These are phyloP conservation scores for Puma concolor DNA, from an alignment of 2,113 vertebrate species.

Conservation along the genomic window DNA sequence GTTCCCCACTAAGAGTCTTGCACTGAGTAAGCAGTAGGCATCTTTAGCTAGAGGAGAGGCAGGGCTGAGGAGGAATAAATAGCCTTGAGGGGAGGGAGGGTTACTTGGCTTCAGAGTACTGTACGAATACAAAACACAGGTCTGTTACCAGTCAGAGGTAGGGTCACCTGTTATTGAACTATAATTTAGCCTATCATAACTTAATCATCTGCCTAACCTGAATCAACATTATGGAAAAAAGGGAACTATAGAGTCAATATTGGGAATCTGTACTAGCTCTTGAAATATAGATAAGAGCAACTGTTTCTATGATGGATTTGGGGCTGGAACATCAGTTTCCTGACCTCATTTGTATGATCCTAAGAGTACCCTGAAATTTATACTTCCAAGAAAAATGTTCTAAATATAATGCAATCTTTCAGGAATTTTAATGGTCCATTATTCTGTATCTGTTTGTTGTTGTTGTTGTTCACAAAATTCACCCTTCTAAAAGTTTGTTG, in stretches of 20 bases:
- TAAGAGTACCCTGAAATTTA: not conserved
- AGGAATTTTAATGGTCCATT: not conserved
- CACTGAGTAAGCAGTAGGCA: not conserved
- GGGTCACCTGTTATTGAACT: not conserved
- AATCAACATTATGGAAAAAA: not conserved
- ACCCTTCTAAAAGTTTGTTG: not conserved
- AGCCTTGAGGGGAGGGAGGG: too few species aligned
- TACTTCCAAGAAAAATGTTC: not conserved
- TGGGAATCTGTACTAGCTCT: not conserved
- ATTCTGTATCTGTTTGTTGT: not conserved
- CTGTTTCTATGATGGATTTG: not conserved
- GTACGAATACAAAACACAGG: not conserved
- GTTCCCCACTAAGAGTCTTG: not conserved
- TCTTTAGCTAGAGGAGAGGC: not conserved
- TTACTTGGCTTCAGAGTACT: too few species aligned
- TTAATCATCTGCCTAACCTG: not conserved
- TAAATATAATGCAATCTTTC: not conserved
- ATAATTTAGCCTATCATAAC: not conserved
- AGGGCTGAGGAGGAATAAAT: not conserved
- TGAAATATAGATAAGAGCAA: not conserved
- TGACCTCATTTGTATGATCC: not conserved
- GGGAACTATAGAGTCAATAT: not conserved
- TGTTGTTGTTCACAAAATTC: not conserved
- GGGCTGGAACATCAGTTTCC: not conserved
- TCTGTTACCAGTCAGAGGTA: not conserved